Conservation (phyloP, 2,113 vertebrate genomes). For the Corvus hawaiiensis region DNA sequence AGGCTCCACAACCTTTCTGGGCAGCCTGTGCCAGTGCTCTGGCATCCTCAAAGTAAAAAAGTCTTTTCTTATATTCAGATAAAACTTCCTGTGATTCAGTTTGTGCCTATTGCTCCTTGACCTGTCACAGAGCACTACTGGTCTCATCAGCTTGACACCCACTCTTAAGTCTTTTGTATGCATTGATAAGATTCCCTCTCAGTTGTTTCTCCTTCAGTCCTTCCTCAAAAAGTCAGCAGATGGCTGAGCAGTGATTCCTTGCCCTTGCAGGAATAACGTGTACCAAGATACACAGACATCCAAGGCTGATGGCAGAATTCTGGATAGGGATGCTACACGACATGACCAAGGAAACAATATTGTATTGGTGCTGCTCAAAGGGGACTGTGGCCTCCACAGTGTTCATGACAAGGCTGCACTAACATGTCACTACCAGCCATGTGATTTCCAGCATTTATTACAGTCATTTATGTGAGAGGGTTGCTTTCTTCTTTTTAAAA, state of each 20-base stretch:
- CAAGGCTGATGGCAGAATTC: not conserved
- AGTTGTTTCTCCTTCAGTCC: not conserved
- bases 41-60: not conserved
- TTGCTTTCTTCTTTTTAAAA: not conserved
- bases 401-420: not conserved
- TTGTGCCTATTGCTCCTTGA: not conserved
- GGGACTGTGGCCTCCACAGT: too few relatives aligned
- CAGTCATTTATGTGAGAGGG: not conserved
- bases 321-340: not conserved
- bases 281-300: rapidly evolving
- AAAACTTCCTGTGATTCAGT: not conserved
- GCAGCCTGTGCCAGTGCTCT: not conserved
- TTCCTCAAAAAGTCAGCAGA: not conserved
- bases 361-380: not conserved
- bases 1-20: not conserved
- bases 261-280: not conserved
- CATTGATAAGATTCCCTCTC: not conserved
- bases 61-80: not conserved
- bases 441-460: not conserved
- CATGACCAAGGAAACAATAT: not conserved
- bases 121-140: not conserved
- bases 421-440: not conserved
- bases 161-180: not conserved
- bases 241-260: not conserved
- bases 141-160: not conserved